Conservation (phyloP, 2,888 invertebrate genomes). For the Tachina grossa region DNA sequence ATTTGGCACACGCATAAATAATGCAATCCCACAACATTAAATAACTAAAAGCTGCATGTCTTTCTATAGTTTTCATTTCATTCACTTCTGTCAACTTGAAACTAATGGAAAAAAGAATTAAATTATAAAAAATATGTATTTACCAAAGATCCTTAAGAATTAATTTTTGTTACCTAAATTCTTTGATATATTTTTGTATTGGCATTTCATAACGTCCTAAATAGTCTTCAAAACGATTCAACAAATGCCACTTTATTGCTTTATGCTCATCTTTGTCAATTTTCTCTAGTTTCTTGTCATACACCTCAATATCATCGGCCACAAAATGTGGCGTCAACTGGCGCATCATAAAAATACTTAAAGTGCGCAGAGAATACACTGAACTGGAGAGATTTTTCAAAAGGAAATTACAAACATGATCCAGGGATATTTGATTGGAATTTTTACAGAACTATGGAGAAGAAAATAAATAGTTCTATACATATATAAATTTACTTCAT, state of each 20-base stretch:
- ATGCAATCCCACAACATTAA: slow-evolving; percentile 89
- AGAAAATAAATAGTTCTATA: slow-evolving; percentile 29
- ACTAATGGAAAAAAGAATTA: slow-evolving; percentile 68
- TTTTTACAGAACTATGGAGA: slow-evolving; percentile 77
- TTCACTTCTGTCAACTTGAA: slow-evolving; percentile 80
- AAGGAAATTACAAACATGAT: slow-evolving; percentile 79
- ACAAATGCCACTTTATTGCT: slow-evolving; percentile 78
- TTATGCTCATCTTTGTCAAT: slow-evolving; percentile 70
- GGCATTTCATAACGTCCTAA: slow-evolving; percentile 77
- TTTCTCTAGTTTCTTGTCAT: slow-evolving; percentile 77
- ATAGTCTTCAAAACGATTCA: slow-evolving; percentile 79
- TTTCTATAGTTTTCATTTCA: slow-evolving; percentile 77
- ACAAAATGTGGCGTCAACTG: slow-evolving; percentile 78
- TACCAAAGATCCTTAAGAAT: not conserved
- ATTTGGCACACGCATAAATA: slow-evolving; percentile 86
- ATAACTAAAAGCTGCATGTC: slow-evolving; percentile 85
- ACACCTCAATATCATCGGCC: slow-evolving; percentile 77
- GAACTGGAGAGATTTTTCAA: slow-evolving; percentile 78
- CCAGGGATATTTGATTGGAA: slow-evolving; percentile 75
- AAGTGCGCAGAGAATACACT: slow-evolving; percentile 76
- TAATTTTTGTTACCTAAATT: slow-evolving; percentile 77
- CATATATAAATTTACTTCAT: not conserved
- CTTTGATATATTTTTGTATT: slow-evolving; percentile 78
- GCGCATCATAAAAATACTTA: slow-evolving; percentile 76
- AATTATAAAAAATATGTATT: not conserved